phyloP scores from a whole-genome alignment of 2,113 vertebrate genomes.

The Barbus barbus region DNA sequence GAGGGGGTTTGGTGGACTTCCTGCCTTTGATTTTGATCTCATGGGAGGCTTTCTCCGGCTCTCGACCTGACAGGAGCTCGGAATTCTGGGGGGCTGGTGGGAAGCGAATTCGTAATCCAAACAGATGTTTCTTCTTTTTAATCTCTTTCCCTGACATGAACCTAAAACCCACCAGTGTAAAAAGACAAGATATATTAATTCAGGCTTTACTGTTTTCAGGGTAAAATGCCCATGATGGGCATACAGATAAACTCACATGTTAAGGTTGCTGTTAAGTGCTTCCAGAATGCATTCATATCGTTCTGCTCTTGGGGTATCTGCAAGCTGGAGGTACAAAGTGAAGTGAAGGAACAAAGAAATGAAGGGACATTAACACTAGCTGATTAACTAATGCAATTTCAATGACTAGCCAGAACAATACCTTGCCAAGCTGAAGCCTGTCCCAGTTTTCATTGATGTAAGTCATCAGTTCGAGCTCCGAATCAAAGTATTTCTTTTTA shows the following conservation, averaged over 20 bases:
- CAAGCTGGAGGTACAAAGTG: conserved; percentile 75
- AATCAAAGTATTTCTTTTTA: conserved; percentile 99
- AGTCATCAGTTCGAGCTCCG: conserved; percentile 92
- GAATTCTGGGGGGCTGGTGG: conserved; percentile 90
- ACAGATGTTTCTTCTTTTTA: conserved; percentile 99
- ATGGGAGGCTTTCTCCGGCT: conserved; percentile 88
- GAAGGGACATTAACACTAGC: neutral
- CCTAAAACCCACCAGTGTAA: conserved; percentile 67
- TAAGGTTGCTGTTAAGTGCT: conserved; percentile 93
- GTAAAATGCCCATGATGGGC: neutral
- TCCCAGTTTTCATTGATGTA: conserved; percentile 99
- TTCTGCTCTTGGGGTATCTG: conserved; percentile 87
- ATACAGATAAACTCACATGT: conserved; percentile 80
- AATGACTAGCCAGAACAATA: conserved; percentile 59
- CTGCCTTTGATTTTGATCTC: conserved; percentile 97
- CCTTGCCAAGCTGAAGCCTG: conserved; percentile 91
- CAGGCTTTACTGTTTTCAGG: neutral
- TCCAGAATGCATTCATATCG: conserved; percentile 89
- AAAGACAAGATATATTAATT: neutral
- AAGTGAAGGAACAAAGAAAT: neutral
- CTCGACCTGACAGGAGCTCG: conserved; percentile 81
- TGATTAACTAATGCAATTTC: neutral
- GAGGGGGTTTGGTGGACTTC: conserved; percentile 85
- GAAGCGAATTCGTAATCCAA: conserved; percentile 94
- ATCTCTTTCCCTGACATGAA: conserved; percentile 99